Evolutionary conservation across 2,888 invertebrate genomes (phyloP), one percentile per base, ranked within the genome.

Genomic region (Terebella lapidaria): DNA sequence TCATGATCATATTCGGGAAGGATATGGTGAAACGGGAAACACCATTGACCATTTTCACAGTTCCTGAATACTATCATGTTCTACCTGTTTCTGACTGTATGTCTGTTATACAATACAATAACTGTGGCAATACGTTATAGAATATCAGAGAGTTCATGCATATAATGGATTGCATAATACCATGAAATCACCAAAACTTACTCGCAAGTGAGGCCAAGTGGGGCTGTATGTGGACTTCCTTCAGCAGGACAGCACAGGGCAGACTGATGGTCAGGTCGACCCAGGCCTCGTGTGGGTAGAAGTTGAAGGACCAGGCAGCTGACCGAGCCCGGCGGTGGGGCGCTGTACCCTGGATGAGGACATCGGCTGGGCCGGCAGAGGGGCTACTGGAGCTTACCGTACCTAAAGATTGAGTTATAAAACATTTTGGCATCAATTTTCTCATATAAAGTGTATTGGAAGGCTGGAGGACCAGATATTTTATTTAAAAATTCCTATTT

Each of bases 281-380:
- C 83, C 90, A 91, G 2, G 77, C 74, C 45, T 89, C 89, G 81
- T 94, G 92, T 29, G 91, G 91, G 83, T 92, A 93, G 83, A 93
- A 95, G 83, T 94, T 92, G 82, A 94, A 94, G 29, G 91, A 90
- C 94, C 94, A 95, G n/a, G 93, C 89, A 2, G 94, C 90, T 1
- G 91, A 90, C 61, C 94, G 86, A 25, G 92, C 90, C 46, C 94
- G 84, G 47, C 92, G 85, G 74, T 91, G 90, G 2, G 92, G 89
- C 0, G 91, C 88, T 1, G 87, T 86, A 56, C 89, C 87, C 76
- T 91, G 89, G 67, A 95, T 89, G 42, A 95, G 84, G 62, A 92
- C 89, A 79, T 93, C 92, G 0, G 94, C 90, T 1, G 92, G 88
- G 75, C 92, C 92, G 4, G 92, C 91, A 2, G 91, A 90, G 1